Evolutionary conservation across 2,888 invertebrate species (phyloP).

Genomic region (Phalangium opilio): DNA sequence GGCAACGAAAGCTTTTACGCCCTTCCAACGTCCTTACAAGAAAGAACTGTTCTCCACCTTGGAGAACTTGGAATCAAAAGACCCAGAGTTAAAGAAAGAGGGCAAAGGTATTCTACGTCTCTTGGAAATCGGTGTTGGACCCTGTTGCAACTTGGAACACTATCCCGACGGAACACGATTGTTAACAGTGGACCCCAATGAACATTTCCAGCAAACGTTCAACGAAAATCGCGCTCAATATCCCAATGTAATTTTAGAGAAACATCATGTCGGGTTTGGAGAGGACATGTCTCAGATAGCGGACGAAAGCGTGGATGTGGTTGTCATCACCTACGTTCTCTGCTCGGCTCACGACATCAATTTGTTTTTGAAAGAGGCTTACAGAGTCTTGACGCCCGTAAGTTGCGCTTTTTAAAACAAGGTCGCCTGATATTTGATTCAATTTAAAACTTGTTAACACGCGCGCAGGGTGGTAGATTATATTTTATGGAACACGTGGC

Average conservation of each 20-base stretch:
- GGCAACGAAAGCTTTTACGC: too few relatives aligned
- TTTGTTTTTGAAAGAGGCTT: conserved; percentile 23
- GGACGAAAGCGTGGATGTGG: conserved; percentile 24
- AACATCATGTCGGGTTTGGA: conserved; percentile 17
- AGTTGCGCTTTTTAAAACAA: too few relatives aligned
- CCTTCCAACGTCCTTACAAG: too few relatives aligned
- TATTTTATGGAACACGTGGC: too few relatives aligned
- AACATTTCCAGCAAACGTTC: conserved; percentile 18
- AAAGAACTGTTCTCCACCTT: too few relatives aligned
- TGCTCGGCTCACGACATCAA: conserved; percentile 23
- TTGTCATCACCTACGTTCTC: conserved; percentile 24
- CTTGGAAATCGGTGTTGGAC: conserved; percentile 12
- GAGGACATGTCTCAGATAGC: conserved; percentile 22
- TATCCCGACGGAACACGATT: conserved; percentile 20
- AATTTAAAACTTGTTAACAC: too few relatives aligned
- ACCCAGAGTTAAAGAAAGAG: too few relatives aligned
- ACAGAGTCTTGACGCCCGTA: conserved; percentile 21
- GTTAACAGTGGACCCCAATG: conserved; percentile 21
- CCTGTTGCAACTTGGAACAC: conserved; percentile 18
- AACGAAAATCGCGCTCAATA: conserved; percentile 11
- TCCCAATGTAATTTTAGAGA: conserved; percentile 10
- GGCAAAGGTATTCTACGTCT: conserved; percentile 17
- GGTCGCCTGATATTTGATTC: too few relatives aligned
- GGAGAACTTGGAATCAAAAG: too few relatives aligned
- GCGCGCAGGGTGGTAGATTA: too few relatives aligned